Evolutionary conservation across 1,140 invertebrate species (phyloP).

Genomic region (Chelonus insularis): DNA sequence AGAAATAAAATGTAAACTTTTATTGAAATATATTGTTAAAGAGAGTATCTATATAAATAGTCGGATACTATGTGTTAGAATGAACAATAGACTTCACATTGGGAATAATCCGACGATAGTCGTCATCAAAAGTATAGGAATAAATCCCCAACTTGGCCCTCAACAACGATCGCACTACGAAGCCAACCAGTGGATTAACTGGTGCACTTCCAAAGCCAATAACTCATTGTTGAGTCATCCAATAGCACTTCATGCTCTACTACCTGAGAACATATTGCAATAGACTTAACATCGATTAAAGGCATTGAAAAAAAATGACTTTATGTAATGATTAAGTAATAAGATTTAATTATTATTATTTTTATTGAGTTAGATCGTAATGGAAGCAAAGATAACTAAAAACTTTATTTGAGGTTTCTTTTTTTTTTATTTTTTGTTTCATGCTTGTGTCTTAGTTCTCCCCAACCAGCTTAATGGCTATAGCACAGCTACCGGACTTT

Average conservation of each 20-base stretch:
- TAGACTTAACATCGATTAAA: neutral
- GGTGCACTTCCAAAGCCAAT: constrained; percentile 55
- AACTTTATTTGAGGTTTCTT: no score
- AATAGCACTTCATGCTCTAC: constrained; percentile 48
- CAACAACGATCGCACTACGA: constrained; percentile 40
- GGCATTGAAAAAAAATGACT: no score
- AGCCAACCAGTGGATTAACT: constrained; percentile 51
- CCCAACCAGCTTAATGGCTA: constrained; percentile 19
- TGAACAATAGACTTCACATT: neutral
- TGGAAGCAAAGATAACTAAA: no score
- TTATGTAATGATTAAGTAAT: constrained; percentile 3
- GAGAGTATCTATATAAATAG: no score
- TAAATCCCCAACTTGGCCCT: constrained; percentile 47
- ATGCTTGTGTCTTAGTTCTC: neutral
- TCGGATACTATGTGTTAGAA: no score
- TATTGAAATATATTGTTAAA: no score
- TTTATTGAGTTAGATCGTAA: no score
- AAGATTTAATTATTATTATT: constrained; percentile 43
- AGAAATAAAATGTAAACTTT: no score
- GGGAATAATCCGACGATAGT: constrained; percentile 16
- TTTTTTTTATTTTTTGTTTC: neutral
- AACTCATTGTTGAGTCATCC: constrained; percentile 54
- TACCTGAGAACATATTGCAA: constrained; percentile 1
- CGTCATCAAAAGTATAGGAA: constrained; percentile 29
- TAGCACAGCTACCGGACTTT: constrained; percentile 11